A percentile compares a stretch with the other conserved stretches of the same genome.
phyloP scores from a whole-genome alignment of 2,888 invertebrate genomes.

The Hypena proboscidalis region DNA sequence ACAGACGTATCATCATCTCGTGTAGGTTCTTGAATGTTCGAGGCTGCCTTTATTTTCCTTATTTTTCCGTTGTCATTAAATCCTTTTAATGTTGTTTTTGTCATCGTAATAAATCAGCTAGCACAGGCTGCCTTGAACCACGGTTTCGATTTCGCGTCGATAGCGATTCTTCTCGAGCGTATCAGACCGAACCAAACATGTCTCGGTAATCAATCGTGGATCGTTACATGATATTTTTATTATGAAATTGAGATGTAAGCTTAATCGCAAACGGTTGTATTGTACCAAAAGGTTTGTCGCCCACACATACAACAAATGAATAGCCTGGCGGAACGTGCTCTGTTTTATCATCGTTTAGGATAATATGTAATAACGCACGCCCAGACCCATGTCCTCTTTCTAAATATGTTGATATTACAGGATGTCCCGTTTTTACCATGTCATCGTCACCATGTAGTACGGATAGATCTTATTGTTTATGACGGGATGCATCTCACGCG shows the following conservation, averaged over 20 bases:
- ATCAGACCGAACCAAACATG: slow-evolving; percentile 75
- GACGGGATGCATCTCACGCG: slow-evolving; percentile 47
- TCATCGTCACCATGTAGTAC: slow-evolving; percentile 31
- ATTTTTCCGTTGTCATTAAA: slow-evolving; percentile 39
- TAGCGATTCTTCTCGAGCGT: slow-evolving; percentile 72
- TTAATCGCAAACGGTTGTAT: slow-evolving; percentile 40
- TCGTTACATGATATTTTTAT: slow-evolving; percentile 68
- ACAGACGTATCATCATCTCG: slow-evolving; percentile 44
- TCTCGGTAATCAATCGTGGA: slow-evolving; percentile 71
- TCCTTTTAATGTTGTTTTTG: slow-evolving; percentile 55
- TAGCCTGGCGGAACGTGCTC: slow-evolving; percentile 10
- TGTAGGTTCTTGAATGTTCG: slow-evolving; percentile 29
- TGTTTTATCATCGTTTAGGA: slow-evolving; percentile 33
- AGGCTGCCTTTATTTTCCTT: slow-evolving; percentile 33
- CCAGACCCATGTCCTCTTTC: slow-evolving; percentile 20
- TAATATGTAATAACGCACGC: slow-evolving; percentile 19
- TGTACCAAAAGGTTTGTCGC: slow-evolving; percentile 28
- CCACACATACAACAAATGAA: slow-evolving; percentile 41
- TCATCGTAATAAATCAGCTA: slow-evolving; percentile 60
- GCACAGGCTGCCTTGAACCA: slow-evolving; percentile 70
- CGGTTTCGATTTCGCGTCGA: slow-evolving; percentile 72
- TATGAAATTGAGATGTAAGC: slow-evolving; percentile 64
- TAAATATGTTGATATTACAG: slow-evolving; percentile 34
- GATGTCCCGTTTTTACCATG: slow-evolving; percentile 46
- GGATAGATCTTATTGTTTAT: slow-evolving; percentile 33